Percentiles rank a stretch among this genome's conserved stretches.
phyloP scores from a whole-genome alignment of 2,888 invertebrate genomes.

The Emmelina monodactyla region DNA sequence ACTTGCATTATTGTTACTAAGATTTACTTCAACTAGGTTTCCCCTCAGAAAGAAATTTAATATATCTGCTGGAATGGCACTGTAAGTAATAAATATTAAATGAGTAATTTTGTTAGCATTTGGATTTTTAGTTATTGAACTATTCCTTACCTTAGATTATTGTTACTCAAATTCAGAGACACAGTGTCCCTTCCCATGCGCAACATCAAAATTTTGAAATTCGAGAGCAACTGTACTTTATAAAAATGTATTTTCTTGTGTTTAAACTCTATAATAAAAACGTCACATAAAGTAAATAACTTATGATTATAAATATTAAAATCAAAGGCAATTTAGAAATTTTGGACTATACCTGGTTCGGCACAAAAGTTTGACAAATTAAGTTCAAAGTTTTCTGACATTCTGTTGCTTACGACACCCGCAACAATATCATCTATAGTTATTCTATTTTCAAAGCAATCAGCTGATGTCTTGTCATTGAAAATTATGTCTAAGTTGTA shows the following conservation, averaged over 20 bases:
- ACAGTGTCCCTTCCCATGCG: conserved; percentile 47
- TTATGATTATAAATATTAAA: too few relatives aligned
- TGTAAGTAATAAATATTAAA: conserved; percentile 24
- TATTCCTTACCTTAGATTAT: conserved; percentile 34
- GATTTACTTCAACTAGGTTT: conserved; percentile 36
- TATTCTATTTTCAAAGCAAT: conserved; percentile 30
- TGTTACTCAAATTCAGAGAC: conserved; percentile 41
- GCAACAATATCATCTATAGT: conserved; percentile 38
- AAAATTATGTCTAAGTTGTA: conserved; percentile 41
- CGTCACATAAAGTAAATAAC: too few relatives aligned
- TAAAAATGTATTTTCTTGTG: conserved; percentile 40
- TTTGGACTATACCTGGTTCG: conserved; percentile 49
- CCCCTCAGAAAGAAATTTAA: conserved; percentile 55
- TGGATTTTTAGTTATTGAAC: not conserved
- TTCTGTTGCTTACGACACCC: conserved; percentile 32
- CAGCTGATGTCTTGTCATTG: conserved; percentile 37
- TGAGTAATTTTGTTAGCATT: conserved; percentile 3
- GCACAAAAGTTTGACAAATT: conserved; percentile 42
- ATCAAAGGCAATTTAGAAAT: too few relatives aligned
- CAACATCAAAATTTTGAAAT: conserved; percentile 48
- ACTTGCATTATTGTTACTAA: conserved; percentile 51
- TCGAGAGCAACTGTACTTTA: conserved; percentile 32
- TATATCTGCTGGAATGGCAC: conserved; percentile 42
- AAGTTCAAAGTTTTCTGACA: conserved; percentile 34
- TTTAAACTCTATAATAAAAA: conserved; percentile 36